These are phyloP conservation scores for Percopsis omiscomaycus DNA, from an alignment of 2,797 vertebrate genomes.

Conservation along the genomic window DNA sequence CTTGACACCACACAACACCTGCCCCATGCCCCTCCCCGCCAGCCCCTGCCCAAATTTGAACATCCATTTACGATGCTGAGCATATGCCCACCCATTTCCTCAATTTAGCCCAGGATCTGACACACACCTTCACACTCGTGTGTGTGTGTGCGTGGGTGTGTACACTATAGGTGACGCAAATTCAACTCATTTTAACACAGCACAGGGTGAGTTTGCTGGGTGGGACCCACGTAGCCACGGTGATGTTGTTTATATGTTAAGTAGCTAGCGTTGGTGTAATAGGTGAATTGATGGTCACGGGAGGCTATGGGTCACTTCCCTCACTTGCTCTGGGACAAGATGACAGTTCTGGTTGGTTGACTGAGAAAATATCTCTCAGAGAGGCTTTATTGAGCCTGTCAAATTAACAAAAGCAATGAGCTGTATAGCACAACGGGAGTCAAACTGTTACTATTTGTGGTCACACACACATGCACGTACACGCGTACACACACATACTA, in stretches of 20 bases:
- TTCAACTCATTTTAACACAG: constrained; percentile 25
- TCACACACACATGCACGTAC: constrained; percentile 9
- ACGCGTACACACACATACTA: constrained; percentile 8
- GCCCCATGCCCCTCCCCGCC: constrained; percentile 41
- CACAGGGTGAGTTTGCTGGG: background rate
- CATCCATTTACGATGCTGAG: constrained; percentile 62
- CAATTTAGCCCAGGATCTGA: constrained; percentile 45
- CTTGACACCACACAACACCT: constrained; percentile 23
- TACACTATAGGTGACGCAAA: constrained; percentile 40
- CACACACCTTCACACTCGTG: constrained; percentile 35
- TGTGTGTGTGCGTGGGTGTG: background rate
- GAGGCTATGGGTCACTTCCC: constrained; percentile 67
- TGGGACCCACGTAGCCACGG: background rate
- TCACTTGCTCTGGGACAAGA: constrained; percentile 49
- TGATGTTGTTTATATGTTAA: background rate
- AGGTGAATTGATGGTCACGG: constrained; percentile 48
- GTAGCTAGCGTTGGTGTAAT: constrained; percentile 27
- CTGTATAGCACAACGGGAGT: constrained; percentile 42
- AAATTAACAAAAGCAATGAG: constrained; percentile 75
- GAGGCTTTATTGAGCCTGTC: constrained; percentile 75
- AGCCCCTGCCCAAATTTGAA: constrained; percentile 33
- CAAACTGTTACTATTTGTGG: constrained; percentile 25
- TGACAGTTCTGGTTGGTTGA: constrained; percentile 72
- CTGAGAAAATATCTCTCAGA: constrained; percentile 70
- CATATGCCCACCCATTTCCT: constrained; percentile 64